phyloP scores from a whole-genome alignment of 2,888 invertebrate genomes.

The Drosophila birchii region DNA sequence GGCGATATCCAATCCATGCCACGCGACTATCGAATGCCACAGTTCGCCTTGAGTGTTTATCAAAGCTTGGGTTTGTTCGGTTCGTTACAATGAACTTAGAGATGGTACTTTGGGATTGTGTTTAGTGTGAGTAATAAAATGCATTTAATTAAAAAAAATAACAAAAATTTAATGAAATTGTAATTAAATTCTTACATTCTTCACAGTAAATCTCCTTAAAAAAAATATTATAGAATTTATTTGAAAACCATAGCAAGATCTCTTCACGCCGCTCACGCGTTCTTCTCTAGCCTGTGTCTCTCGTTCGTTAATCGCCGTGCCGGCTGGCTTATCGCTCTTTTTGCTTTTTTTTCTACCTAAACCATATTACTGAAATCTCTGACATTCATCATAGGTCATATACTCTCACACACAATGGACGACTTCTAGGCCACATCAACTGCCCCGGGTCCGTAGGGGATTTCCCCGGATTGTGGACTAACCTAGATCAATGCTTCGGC shows the following conservation, averaged over 20 bases:
- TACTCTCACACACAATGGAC: constrained; percentile 7
- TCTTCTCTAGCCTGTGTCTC: constrained; percentile 11
- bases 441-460: constrained; percentile 9
- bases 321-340: constrained; percentile 46
- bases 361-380: constrained; percentile 34
- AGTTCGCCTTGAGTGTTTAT: constrained; percentile 6
- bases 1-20: background rate
- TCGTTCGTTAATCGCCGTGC: constrained; percentile 28
- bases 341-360: constrained; percentile 10
- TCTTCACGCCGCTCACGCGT: constrained; percentile 14
- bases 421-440: constrained; percentile 18
- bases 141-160: background rate
- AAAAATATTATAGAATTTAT: too few species aligned
- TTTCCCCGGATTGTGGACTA: constrained; percentile 26
- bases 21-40: constrained; percentile 3
- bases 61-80: constrained; percentile 11
- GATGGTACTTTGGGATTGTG: constrained; percentile 5
- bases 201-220: too few species aligned
- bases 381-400: constrained; percentile 68
- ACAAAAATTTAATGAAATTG: too few species aligned
- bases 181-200: too few species aligned
- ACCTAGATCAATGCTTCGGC: constrained; percentile 2
- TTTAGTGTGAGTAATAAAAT: background rate
- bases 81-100: constrained; percentile 10
- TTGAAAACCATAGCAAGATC: background rate